Conservation (phyloP, 2,888 invertebrate species). For the Oeneis ivallda region DNA sequence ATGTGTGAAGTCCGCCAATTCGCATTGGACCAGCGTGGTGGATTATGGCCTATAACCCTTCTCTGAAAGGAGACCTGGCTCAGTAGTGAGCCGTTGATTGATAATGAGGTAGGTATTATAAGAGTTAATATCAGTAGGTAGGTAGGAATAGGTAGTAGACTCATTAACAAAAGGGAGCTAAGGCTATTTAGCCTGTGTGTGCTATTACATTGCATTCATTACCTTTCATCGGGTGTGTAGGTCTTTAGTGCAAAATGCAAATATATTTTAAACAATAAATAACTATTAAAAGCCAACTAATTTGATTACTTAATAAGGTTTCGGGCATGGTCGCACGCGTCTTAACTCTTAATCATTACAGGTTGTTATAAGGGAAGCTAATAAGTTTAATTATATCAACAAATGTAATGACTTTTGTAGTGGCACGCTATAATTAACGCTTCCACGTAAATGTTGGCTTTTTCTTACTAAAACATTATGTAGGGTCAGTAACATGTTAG, state of each 20-base stretch:
- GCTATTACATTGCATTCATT: background rate
- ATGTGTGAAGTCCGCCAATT: too few species aligned
- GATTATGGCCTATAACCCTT: too few species aligned
- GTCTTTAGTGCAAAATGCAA: background rate
- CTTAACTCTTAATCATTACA: slow-evolving; percentile 20
- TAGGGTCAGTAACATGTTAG: slow-evolving; percentile 2
- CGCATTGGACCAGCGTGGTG: too few species aligned
- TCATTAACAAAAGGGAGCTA: background rate
- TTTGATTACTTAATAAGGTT: slow-evolving; percentile 15
- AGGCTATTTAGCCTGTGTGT: background rate
- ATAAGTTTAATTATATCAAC: slow-evolving; percentile 23
- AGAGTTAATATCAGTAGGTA: too few species aligned
- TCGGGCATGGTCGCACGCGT: slow-evolving; percentile 16
- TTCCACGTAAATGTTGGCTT: slow-evolving; percentile 17
- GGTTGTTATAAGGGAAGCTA: slow-evolving; percentile 10
- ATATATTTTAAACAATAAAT: background rate
- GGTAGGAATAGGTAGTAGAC: too few species aligned
- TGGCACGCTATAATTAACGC: slow-evolving; percentile 23
- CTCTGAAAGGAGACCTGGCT: too few species aligned
- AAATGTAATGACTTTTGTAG: slow-evolving; percentile 18
- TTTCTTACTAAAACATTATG: slow-evolving; percentile 31
- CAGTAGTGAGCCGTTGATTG: too few species aligned
- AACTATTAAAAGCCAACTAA: slow-evolving; percentile 10
- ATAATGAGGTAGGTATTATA: too few species aligned
- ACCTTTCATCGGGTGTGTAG: background rate